Percentiles rank a stretch among this genome's conserved stretches.
These are phyloP conservation scores for Cichlasoma orientale DNA, from an alignment of 2,797 vertebrate species.

Conservation along the genomic window DNA sequence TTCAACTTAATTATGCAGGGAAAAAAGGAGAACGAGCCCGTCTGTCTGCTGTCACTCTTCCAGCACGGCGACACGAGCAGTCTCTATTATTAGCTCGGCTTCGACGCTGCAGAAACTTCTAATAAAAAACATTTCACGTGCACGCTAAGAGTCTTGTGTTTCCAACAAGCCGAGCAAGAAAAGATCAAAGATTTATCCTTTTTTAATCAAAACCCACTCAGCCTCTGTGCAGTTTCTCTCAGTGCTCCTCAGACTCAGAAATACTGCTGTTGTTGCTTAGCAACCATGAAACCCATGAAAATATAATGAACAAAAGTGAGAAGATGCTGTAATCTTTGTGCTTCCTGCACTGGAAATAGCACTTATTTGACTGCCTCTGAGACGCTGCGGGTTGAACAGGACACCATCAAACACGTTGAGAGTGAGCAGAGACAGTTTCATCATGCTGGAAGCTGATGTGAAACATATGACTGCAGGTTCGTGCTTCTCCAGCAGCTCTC, in stretches of 20 bases:
- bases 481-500: not conserved
- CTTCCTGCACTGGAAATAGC: constrained; percentile 24
- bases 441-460: not conserved
- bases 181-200: constrained; percentile 47
- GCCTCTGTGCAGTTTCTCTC: constrained; percentile 29
- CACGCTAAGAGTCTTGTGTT: constrained; percentile 19
- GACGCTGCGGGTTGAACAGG: not conserved
- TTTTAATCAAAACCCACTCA: constrained; percentile 59
- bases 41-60: not conserved
- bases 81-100: not conserved
- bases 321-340: constrained; percentile 38
- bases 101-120: not conserved
- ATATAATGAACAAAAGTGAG: constrained; percentile 58
- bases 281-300: constrained; percentile 67
- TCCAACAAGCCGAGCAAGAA: constrained; percentile 8
- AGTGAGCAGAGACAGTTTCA: fast-evolving
- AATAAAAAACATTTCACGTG: not conserved
- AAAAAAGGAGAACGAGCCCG: not conserved
- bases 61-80: not conserved
- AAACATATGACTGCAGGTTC: not conserved
- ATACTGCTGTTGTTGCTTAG: constrained; percentile 68
- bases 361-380: not conserved
- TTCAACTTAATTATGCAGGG: not conserved
- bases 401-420: not conserved
- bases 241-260: constrained; percentile 21